Evolutionary conservation across 2,888 invertebrate genomes (phyloP), one percentile per base, ranked within the genome.

Genomic region (Euphydryas editha): DNA sequence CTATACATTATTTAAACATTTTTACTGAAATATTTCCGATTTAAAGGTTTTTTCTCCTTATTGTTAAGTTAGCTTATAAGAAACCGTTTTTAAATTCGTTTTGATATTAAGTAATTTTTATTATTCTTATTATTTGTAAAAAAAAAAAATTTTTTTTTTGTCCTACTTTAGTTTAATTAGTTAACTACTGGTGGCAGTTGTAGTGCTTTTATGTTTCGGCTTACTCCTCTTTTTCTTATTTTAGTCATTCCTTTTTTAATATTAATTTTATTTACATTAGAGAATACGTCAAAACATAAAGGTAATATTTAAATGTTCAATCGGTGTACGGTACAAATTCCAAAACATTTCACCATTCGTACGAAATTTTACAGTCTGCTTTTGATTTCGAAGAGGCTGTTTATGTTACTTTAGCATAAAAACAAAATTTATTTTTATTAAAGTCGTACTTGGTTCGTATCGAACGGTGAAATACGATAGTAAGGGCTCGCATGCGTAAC

Each of bases 401-500:
- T 30, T 30, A 30, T 0, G 30, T 30, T 30, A 30, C 2, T 30
- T 30, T 30, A 30, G 0, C 4, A 0, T 30, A 30, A 30, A n/a
- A 30, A 30, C 4, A 30, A 30, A 30, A 0, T 4, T 30, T 30
- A 30, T 30, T 4, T 7, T 30, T 8, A 30, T 0, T 30, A 30
- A 30, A n/a, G n/a, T n/a, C n/a, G 2, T 30, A 30, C 2, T 30
- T 30, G 4, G 30, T 30, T 30, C 6, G 24, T 21, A 21, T 37
- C 42, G 21, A 20, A 30, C 10, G 13, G 42, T 61, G 30, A 54
- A 24, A 7, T 49, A 51, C 6, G 2, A n/a, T 51, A 51, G 30
- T 30, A 30, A 30, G 39, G 74, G 69, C 73, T 76, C 95, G 95
- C 95, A 96, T 96, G 96, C 94, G 92, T 90, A 84, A 91, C 88